Base-by-base conservation (phyloP, 2,888 invertebrate species). In the Endotricha flammealis region DNA sequence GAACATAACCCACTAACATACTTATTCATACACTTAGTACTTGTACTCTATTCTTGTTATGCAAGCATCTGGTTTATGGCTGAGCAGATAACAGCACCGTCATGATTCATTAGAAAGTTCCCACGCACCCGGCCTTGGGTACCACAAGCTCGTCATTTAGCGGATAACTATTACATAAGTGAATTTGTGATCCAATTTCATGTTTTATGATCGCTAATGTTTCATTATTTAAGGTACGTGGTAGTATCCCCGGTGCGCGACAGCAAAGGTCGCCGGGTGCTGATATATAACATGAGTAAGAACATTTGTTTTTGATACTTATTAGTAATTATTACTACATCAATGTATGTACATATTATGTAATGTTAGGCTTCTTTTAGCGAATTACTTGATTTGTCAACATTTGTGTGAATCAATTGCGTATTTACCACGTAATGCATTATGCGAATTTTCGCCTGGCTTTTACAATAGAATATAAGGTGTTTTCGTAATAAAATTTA, bases 221-320 rank as follows among this genome's bases (percentile, higher is more conserved):
- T 68, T 69, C 63, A 46, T 61, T 57, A 66, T 65, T 67, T 37
- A 53, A 92, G 92, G 62, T 94, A 93, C 66, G 89, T 94, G 50
- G 91, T 91, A 54, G 91, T 90, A 12, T 91, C 93, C 34, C 95
- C 94, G 16, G 89, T 91, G 41, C 87, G 92, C 41, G 95, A 95
- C 74, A 85, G 80, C 50, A 73, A 88, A 53, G 95, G 94, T 32
- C 88, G 94, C 1, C 88, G 93, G 53, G 93, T 95, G 44, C 89
- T 95, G 57, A 87, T 95, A 40, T 88, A 88, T 51, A 79, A 88
- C 52, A 88, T 89, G 68, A 81, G 90, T 90, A 83, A 87, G 85
- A 64, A 46, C 44, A 38, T 53, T 51, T 53, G 53, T 40, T 49
- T 54, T 49, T n/a, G n/a, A n/a, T n/a, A n/a, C n/a, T n/a, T n/a